Conservation (phyloP, 2,888 invertebrate species). For the Pyrrhia umbra region DNA sequence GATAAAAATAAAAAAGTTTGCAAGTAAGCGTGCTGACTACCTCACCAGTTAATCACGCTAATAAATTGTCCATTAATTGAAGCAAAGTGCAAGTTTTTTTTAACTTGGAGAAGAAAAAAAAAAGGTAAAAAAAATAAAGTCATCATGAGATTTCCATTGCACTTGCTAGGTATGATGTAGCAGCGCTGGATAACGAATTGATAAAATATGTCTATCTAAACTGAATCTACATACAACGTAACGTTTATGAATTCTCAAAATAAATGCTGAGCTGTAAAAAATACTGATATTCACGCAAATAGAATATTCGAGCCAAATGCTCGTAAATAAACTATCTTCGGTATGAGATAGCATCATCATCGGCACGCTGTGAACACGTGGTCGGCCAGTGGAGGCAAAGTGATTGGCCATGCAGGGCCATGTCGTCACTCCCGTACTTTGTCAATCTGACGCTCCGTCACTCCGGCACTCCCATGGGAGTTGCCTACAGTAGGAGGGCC, state of each 20-base stretch:
- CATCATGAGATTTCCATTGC: too few relatives aligned
- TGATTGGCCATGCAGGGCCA: slow-evolving; percentile 30
- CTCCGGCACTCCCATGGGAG: slow-evolving; percentile 67
- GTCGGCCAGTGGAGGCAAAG: slow-evolving; percentile 24
- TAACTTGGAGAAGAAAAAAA: too few relatives aligned
- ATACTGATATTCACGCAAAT: slow-evolving; percentile 26
- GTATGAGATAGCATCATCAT: slow-evolving; percentile 35
- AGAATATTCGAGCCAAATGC: slow-evolving; percentile 50
- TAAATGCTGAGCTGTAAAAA: slow-evolving; percentile 51
- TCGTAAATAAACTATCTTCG: slow-evolving; percentile 53
- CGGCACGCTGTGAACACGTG: slow-evolving; percentile 48
- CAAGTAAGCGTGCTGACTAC: too few relatives aligned
- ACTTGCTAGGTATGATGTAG: too few relatives aligned
- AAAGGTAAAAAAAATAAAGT: too few relatives aligned
- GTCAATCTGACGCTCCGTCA: slow-evolving; percentile 21
- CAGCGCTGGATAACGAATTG: too few relatives aligned
- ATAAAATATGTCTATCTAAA: slow-evolving; percentile 12
- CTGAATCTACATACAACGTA: slow-evolving; percentile 18
- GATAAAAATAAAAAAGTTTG: too few relatives aligned
- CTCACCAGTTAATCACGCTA: too few relatives aligned
- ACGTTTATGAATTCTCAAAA: slow-evolving; percentile 39
- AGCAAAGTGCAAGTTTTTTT: too few relatives aligned
- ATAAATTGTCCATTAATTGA: too few relatives aligned
- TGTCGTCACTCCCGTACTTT: slow-evolving; percentile 32
- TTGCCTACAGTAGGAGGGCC: slow-evolving; percentile 60